Conservation (phyloP, 2,888 invertebrate species). For the Timema podura region DNA sequence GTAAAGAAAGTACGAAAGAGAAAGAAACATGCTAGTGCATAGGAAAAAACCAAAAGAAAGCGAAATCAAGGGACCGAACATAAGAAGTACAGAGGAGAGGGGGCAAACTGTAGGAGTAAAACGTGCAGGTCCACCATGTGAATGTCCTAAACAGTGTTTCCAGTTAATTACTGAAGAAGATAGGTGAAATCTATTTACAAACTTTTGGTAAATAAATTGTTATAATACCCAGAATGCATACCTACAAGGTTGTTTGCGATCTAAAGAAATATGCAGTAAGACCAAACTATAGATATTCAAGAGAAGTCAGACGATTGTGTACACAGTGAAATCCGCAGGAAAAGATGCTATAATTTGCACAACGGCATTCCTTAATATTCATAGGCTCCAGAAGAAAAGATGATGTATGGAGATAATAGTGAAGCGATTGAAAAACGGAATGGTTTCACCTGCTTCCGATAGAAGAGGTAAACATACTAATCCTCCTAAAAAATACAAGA, state of each 20-base stretch:
- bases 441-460: not conserved
- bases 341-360: not conserved
- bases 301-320: not conserved
- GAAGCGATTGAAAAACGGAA: not conserved
- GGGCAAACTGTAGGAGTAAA: not conserved
- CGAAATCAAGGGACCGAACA: not conserved
- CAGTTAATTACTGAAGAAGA: constrained; percentile 10
- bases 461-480: not conserved
- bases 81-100: not conserved
- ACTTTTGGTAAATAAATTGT: not conserved
- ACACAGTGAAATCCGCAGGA: not conserved
- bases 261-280: not conserved
- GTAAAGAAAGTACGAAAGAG: not conserved
- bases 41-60: not conserved
- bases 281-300: not conserved
- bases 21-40: not conserved
- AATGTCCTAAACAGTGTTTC: not conserved
- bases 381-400: not conserved
- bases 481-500: too few relatives aligned
- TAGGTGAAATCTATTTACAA: not conserved
- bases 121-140: not conserved
- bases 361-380: constrained; percentile 6
- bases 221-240: not conserved
- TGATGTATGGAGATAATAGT: not conserved
- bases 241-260: not conserved